Evolutionary conservation across 2,888 invertebrate genomes (phyloP).

Genomic region (Alitta virens): DNA sequence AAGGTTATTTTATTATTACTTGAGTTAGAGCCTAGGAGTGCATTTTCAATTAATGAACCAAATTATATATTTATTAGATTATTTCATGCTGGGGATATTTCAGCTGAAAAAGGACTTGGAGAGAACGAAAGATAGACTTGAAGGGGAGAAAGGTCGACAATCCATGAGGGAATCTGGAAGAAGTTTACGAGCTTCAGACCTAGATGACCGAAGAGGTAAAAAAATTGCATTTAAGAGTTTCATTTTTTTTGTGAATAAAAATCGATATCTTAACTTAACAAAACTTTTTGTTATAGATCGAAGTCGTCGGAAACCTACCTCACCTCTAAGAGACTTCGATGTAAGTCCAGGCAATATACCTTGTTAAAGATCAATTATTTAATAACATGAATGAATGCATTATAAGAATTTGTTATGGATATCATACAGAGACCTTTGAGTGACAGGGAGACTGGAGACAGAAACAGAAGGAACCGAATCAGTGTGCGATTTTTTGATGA

Average conservation of each 20-base stretch:
- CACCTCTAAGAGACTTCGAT: not conserved
- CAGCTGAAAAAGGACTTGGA: slow-evolving; percentile 46
- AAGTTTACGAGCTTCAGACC: slow-evolving; percentile 12
- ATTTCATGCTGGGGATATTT: too few species aligned
- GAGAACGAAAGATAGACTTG: slow-evolving; percentile 41
- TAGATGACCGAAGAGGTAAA: slow-evolving; percentile 15
- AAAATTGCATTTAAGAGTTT: not conserved
- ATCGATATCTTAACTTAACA: not conserved
- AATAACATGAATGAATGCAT: too few species aligned
- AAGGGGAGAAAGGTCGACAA: slow-evolving; percentile 34
- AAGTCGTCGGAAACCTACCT: not conserved
- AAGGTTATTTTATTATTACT: slow-evolving; percentile 31
- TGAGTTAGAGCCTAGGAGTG: too few species aligned
- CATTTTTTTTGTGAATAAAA: not conserved
- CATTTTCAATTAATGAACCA: too few species aligned
- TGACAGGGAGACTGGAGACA: slow-evolving; percentile 7
- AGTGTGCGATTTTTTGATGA: slow-evolving; percentile 27
- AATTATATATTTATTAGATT: too few species aligned
- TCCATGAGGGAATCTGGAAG: slow-evolving; percentile 11
- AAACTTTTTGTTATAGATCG: not conserved
- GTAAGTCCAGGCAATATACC: not conserved
- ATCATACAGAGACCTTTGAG: slow-evolving; percentile 4
- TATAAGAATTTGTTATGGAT: too few species aligned
- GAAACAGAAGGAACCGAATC: slow-evolving; percentile 1
- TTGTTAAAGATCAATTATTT: too few species aligned